Percentiles rank a stretch among this genome's conserved stretches.
phyloP scores from a whole-genome alignment of 2,888 invertebrate species.

The Vannuccia rotundouncinata region DNA sequence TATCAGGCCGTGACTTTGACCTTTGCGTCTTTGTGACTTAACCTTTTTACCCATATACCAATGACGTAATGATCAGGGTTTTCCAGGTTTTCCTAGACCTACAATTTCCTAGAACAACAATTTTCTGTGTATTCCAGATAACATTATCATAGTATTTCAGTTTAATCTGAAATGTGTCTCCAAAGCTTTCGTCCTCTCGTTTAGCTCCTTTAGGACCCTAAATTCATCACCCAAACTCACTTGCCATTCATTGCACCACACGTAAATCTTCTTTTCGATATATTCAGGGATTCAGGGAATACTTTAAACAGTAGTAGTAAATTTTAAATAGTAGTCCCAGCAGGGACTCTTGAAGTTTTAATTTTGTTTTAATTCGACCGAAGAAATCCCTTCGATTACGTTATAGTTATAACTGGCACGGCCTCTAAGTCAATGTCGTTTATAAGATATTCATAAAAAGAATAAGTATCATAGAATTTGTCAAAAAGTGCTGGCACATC shows the following conservation, averaged over 20 bases:
- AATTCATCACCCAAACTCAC: neutral
- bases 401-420: too few species aligned
- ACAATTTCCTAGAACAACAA: neutral
- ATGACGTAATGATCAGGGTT: neutral
- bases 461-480: too few species aligned
- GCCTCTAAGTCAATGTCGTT: too few species aligned
- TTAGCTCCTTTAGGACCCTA: neutral
- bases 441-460: too few species aligned
- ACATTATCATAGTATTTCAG: neutral
- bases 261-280: neutral
- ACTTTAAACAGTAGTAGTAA: too few species aligned
- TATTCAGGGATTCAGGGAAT: too few species aligned
- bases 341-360: too few species aligned
- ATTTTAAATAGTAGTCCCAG: too few species aligned
- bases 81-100: neutral
- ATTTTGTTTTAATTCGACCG: too few species aligned
- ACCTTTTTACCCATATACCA: neutral
- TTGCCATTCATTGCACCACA: neutral
- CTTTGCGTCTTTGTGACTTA: neutral
- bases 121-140: neutral
- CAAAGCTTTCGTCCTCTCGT: neutral
- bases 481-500: too few species aligned
- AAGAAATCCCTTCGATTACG: too few species aligned
- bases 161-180: neutral
- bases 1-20: too few species aligned